A percentile compares a stretch with the other conserved stretches of the same genome.
phyloP scores from a whole-genome alignment of 2,797 vertebrate species.

The Fringilla coelebs region DNA sequence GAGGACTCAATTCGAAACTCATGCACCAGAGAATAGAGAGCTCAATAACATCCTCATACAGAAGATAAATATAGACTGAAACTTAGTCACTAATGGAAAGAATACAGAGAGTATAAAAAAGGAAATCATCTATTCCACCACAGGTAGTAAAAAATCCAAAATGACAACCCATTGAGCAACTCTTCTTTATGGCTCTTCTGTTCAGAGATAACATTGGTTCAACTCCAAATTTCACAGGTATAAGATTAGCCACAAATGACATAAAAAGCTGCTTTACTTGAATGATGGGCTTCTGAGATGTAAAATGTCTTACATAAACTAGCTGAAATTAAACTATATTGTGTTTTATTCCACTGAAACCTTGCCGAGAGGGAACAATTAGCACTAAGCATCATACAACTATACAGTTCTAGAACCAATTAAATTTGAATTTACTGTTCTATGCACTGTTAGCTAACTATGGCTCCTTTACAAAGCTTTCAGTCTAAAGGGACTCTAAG shows the following conservation, averaged over 20 bases:
- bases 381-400: not conserved
- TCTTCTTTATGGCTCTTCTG: not conserved
- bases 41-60: not conserved
- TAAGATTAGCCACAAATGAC: not conserved
- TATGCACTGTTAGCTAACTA: not conserved
- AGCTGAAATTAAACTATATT: not conserved
- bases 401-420: not conserved
- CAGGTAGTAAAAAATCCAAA: not conserved
- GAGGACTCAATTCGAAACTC: not conserved
- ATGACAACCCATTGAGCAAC: not conserved
- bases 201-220: not conserved
- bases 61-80: not conserved
- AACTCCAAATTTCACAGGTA: not conserved
- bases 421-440: constrained; percentile 21
- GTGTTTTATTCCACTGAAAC: not conserved
- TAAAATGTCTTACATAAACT: not conserved
- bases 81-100: not conserved
- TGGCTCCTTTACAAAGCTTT: not conserved
- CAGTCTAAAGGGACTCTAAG: not conserved
- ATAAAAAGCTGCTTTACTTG: not conserved
- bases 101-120: not conserved
- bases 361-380: not conserved
- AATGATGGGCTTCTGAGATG: not conserved
- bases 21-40: not conserved
- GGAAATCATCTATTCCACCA: not conserved